Conservation (phyloP, 2,797 vertebrate species). For the Molossus molossus region DNA sequence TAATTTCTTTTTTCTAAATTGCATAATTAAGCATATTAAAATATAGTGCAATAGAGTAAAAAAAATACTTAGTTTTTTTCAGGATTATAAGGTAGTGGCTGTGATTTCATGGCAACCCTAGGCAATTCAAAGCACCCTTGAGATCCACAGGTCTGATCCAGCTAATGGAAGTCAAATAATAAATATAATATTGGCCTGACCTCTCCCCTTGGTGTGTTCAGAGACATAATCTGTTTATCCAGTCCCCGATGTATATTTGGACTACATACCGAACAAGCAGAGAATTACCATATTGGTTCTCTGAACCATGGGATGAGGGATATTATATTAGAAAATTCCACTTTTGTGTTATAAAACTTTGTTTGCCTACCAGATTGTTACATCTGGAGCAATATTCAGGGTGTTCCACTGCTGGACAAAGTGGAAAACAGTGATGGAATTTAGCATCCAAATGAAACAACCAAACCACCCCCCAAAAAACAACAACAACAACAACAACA, state of each 20-base stretch:
- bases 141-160: neutral
- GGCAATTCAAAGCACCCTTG: neutral
- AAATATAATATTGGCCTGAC: neutral
- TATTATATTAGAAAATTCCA: neutral
- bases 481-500: neutral
- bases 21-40: neutral
- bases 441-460: neutral
- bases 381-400: neutral
- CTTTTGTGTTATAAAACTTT: neutral
- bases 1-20: neutral
- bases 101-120: neutral
- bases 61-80: neutral
- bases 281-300: neutral
- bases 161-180: neutral
- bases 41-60: neutral
- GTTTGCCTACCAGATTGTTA: neutral
- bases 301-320: neutral
- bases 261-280: neutral
- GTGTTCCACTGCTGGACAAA: neutral
- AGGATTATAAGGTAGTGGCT: neutral
- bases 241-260: neutral
- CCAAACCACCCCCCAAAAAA: no score
- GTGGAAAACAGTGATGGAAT: neutral
- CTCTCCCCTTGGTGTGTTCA: neutral
- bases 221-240: neutral